Evolutionary conservation across 2,888 invertebrate species (phyloP).

Genomic region (Hedya salicella): DNA sequence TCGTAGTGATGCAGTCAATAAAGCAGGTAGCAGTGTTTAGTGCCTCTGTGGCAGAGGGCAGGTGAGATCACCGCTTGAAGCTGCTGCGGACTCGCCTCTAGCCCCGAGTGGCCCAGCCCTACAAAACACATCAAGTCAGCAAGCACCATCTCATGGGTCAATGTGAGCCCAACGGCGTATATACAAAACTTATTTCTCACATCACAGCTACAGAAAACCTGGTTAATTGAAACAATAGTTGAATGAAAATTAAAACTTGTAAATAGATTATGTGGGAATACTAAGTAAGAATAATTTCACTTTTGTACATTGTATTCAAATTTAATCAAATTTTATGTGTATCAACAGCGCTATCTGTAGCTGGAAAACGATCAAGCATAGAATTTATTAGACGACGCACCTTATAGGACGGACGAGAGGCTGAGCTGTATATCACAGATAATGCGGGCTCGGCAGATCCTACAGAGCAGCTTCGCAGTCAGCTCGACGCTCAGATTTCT

Average conservation of each 20-base stretch:
- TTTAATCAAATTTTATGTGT: conserved; percentile 23
- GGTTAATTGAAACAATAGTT: neutral
- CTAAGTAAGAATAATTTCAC: neutral
- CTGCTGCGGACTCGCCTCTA: conserved; percentile 85
- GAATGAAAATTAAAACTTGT: no score
- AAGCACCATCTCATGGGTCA: conserved; percentile 40
- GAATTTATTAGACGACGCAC: conserved; percentile 53
- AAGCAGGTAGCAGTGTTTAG: conserved; percentile 86
- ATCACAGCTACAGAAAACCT: conserved; percentile 17
- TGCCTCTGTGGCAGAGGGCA: conserved; percentile 82
- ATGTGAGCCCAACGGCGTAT: conserved; percentile 11
- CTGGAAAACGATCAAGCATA: conserved; percentile 1
- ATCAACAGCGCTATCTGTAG: conserved; percentile 7
- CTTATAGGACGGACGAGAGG: conserved; percentile 86
- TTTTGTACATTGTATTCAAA: conserved; percentile 30
- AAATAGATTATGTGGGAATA: neutral
- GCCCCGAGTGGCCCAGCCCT: conserved; percentile 89
- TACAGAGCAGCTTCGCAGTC: conserved; percentile 80
- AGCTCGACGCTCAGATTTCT: conserved; percentile 79
- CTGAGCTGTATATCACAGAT: conserved; percentile 86
- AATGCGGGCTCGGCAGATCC: conserved; percentile 85
- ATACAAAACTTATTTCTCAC: conserved; percentile 11
- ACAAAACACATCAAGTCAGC: conserved; percentile 57
- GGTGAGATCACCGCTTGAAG: conserved; percentile 84
- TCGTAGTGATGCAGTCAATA: conserved; percentile 86